A percentile compares a stretch with the other conserved stretches of the same genome.
phyloP scores from a whole-genome alignment of 2,888 invertebrate species.

The Epinotia demarniana region DNA sequence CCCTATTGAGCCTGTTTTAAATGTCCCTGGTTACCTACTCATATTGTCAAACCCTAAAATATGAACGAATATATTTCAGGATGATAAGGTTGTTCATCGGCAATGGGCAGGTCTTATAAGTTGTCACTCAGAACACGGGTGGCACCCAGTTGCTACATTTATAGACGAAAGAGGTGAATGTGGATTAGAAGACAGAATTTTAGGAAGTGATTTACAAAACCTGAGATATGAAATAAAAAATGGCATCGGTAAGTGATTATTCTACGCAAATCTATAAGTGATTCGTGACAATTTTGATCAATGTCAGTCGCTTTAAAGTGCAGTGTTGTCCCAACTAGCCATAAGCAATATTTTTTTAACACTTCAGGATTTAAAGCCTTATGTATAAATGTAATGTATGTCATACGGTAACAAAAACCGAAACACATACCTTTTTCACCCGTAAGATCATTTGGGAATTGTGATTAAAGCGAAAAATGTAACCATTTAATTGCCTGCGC shows the following conservation, averaged over 20 bases:
- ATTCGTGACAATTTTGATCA: neutral
- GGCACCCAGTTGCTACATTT: constrained; percentile 90
- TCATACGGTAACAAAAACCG: too few species aligned
- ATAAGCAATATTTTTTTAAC: too few species aligned
- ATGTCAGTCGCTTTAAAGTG: neutral
- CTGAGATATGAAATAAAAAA: constrained; percentile 80
- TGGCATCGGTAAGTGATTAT: constrained; percentile 72
- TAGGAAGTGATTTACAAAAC: constrained; percentile 82
- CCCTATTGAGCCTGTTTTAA: neutral
- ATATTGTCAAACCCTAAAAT: neutral
- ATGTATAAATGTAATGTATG: too few species aligned
- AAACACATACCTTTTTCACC: too few species aligned
- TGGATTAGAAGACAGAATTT: constrained; percentile 72
- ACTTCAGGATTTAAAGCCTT: too few species aligned
- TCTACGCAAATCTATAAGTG: neutral
- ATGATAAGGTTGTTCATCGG: constrained; percentile 52
- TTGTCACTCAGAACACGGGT: constrained; percentile 87
- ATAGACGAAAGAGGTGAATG: constrained; percentile 85
- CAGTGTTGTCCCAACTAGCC: neutral
- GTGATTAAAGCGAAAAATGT: too few species aligned
- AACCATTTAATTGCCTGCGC: too few species aligned
- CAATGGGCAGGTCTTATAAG: constrained; percentile 88
- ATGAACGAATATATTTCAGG: constrained; percentile 49
- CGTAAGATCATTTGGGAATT: too few species aligned
- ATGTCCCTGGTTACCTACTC: neutral